phyloP scores from a whole-genome alignment of 2,113 vertebrate species.

The Naja naja region DNA sequence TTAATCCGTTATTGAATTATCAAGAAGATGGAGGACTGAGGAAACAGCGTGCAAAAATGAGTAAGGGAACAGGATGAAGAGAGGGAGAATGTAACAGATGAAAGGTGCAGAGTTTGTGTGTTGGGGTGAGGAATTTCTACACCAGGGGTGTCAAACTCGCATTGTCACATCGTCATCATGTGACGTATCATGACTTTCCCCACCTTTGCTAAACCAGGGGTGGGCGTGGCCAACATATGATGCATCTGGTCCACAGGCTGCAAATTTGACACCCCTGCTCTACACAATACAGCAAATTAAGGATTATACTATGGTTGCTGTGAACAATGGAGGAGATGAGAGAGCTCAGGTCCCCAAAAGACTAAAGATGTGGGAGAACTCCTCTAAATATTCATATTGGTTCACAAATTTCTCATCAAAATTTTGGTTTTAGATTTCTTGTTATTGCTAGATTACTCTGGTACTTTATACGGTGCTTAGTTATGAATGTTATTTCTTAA shows the following conservation, averaged over 20 bases:
- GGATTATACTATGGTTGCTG: background rate
- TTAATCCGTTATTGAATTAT: background rate
- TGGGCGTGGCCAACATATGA: background rate
- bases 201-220: too few species aligned
- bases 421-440: background rate
- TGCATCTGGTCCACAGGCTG: too few species aligned
- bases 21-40: background rate
- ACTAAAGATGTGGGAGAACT: background rate
- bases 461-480: background rate
- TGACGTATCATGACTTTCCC: too few species aligned
- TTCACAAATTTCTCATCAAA: background rate
- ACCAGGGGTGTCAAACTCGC: too few species aligned
- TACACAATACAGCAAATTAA: background rate
- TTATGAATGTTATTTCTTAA: background rate
- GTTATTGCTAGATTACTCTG: background rate
- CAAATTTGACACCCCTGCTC: too few species aligned
- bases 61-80: background rate
- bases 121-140: background rate
- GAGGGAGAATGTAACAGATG: background rate
- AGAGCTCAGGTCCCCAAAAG: background rate
- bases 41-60: background rate
- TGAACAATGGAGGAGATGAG: background rate
- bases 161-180: too few species aligned
- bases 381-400: background rate
- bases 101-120: background rate